These are phyloP conservation scores for Petrocephalus zakoni DNA, from an alignment of 2,113 vertebrate species.

Conservation along the genomic window DNA sequence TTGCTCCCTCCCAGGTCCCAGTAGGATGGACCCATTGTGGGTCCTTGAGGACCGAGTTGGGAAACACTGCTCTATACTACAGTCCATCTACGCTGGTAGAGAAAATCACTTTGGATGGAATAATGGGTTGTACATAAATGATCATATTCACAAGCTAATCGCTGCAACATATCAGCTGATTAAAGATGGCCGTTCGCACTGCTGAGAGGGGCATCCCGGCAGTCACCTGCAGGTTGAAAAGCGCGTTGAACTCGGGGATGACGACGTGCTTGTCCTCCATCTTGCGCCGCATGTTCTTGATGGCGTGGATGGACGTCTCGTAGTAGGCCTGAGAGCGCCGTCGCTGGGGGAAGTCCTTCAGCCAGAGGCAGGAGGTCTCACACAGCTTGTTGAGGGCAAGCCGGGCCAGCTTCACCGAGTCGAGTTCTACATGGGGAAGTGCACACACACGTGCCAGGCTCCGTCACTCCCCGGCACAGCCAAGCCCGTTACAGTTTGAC, in stretches of 20 bases:
- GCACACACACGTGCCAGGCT: slow-evolving; percentile 27
- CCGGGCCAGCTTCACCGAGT: slow-evolving; percentile 82
- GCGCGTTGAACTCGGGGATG: slow-evolving; percentile 94
- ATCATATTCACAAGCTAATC: not conserved
- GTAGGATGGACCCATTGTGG: not conserved
- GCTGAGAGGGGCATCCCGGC: not conserved
- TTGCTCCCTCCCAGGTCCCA: too few species aligned
- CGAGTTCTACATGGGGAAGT: slow-evolving; percentile 68
- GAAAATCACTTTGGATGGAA: not conserved
- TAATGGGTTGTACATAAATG: not conserved
- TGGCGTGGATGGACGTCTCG: slow-evolving; percentile 96
- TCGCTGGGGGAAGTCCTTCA: slow-evolving; percentile 84
- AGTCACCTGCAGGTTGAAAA: slow-evolving; percentile 87
- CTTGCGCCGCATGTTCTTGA: slow-evolving; percentile 98
- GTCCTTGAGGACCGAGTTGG: not conserved
- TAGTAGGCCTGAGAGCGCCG: slow-evolving; percentile 84
- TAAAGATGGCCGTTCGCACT: not conserved
- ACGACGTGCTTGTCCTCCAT: slow-evolving; percentile 98
- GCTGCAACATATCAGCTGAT: not conserved
- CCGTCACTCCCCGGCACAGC: not conserved
- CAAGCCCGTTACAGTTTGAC: not conserved
- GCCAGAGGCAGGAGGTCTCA: slow-evolving; percentile 83
- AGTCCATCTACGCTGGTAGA: too few species aligned
- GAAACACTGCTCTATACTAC: too few species aligned
- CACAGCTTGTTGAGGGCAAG: slow-evolving; percentile 83